These are phyloP conservation scores for Sus scrofa DNA, from an alignment of 2,113 vertebrate genomes.

Conservation along the genomic window DNA sequence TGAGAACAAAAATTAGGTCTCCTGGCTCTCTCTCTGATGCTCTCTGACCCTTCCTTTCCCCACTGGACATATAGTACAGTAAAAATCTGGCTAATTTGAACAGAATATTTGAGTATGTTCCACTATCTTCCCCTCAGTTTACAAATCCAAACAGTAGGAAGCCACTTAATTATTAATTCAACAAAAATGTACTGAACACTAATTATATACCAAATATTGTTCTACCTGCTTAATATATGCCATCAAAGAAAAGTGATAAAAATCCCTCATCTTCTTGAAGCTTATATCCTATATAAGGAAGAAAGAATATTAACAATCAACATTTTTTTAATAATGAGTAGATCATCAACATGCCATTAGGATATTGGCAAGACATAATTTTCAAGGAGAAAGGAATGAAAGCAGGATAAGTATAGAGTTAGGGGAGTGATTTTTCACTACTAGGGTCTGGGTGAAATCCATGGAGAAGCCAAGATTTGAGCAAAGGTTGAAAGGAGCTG, in stretches of 20 bases:
- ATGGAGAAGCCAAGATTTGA: background rate
- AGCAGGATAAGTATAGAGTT: background rate
- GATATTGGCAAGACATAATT: background rate
- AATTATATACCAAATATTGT: background rate
- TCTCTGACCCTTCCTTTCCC: background rate
- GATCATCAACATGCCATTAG: background rate
- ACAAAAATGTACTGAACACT: background rate
- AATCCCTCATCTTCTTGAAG: background rate
- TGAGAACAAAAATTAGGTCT: background rate
- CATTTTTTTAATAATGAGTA: background rate
- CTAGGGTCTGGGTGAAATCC: background rate
- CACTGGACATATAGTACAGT: background rate
- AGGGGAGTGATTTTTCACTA: background rate
- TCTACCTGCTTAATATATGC: background rate
- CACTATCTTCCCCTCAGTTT: background rate
- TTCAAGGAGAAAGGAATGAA: conserved; percentile 10
- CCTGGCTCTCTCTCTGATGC: background rate
- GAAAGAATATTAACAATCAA: conserved; percentile 10
- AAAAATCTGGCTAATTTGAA: background rate
- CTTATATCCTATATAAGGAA: background rate
- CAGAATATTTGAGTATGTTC: background rate
- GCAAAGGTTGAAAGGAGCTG: background rate
- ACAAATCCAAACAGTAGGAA: background rate
- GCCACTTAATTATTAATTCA: conserved; percentile 18
- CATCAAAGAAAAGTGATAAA: background rate